These are phyloP conservation scores for Aphelocoma californica DNA, from an alignment of 2,797 vertebrate species.

Conservation along the genomic window DNA sequence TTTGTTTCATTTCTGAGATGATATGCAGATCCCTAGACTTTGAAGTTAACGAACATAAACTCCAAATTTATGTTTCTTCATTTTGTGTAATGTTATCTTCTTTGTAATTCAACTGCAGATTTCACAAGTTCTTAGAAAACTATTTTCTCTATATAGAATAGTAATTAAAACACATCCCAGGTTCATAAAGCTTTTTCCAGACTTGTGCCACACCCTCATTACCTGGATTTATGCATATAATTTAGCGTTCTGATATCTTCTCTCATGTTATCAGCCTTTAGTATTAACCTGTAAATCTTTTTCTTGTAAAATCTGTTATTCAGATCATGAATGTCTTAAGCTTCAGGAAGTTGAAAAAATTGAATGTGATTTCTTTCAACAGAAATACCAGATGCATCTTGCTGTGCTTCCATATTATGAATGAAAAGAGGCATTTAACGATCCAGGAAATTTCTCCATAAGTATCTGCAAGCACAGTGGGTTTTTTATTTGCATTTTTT, in stretches of 20 bases:
- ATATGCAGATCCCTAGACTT: not conserved
- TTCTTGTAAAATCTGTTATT: not conserved
- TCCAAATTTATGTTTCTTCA: not conserved
- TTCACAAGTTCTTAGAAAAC: not conserved
- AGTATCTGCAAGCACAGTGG: not conserved
- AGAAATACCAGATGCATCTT: slow-evolving; percentile 39
- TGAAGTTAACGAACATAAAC: not conserved
- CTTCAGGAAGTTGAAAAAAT: not conserved
- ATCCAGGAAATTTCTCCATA: slow-evolving; percentile 23
- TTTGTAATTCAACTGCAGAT: not conserved
- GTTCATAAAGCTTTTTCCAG: not conserved
- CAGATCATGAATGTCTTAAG: not conserved
- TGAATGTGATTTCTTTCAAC: not conserved
- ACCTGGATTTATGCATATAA: not conserved
- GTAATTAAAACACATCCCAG: not conserved
- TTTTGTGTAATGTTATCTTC: not conserved
- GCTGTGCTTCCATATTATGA: not conserved
- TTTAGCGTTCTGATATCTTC: not conserved
- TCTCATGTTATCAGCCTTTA: not conserved
- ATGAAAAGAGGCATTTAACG: slow-evolving; percentile 30
- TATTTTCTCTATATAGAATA: not conserved
- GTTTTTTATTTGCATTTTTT: not conserved
- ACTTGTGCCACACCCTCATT: not conserved
- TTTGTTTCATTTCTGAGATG: not conserved
- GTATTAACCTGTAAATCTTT: not conserved